These are phyloP conservation scores for Falco naumanni DNA, from an alignment of 2,797 vertebrate genomes.

Conservation along the genomic window DNA sequence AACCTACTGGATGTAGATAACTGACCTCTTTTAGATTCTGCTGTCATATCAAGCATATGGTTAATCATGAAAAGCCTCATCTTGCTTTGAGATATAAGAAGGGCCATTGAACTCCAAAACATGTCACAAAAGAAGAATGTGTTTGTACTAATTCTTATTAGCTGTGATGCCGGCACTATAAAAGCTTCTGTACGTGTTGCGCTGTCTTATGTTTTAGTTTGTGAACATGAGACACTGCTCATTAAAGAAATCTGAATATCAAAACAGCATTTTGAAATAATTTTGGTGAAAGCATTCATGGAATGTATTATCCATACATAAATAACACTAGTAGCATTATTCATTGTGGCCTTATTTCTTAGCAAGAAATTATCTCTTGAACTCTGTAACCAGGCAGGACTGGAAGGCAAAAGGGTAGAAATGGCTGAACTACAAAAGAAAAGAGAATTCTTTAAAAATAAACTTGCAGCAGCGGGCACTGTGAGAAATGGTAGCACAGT, in stretches of 20 bases:
- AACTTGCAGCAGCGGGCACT: not conserved
- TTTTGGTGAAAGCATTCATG: not conserved
- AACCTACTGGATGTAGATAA: not conserved
- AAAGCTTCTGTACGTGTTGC: slow-evolving; percentile 27
- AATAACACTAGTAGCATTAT: slow-evolving; percentile 53
- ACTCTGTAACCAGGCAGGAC: not conserved
- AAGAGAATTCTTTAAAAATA: not conserved
- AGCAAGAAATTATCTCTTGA: slow-evolving; percentile 12
- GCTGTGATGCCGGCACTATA: not conserved
- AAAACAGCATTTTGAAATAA: slow-evolving; percentile 12
- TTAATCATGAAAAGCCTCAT: slow-evolving; percentile 39
- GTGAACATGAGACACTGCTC: not conserved
- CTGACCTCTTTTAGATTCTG: slow-evolving; percentile 25
- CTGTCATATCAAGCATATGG: slow-evolving; percentile 14
- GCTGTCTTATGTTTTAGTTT: not conserved
- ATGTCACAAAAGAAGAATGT: slow-evolving; percentile 48
- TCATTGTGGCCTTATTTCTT: not conserved
- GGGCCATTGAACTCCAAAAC: slow-evolving; percentile 53
- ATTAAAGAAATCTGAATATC: slow-evolving; percentile 10
- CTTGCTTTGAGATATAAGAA: slow-evolving; percentile 44
- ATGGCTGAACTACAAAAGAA: not conserved
- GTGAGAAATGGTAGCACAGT: not conserved
- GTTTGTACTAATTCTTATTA: slow-evolving; percentile 23
- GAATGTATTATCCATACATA: slow-evolving; percentile 37
- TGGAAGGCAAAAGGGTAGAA: not conserved